phyloP scores from a whole-genome alignment of 2,113 vertebrate species.

The Sceloporus undulatus region DNA sequence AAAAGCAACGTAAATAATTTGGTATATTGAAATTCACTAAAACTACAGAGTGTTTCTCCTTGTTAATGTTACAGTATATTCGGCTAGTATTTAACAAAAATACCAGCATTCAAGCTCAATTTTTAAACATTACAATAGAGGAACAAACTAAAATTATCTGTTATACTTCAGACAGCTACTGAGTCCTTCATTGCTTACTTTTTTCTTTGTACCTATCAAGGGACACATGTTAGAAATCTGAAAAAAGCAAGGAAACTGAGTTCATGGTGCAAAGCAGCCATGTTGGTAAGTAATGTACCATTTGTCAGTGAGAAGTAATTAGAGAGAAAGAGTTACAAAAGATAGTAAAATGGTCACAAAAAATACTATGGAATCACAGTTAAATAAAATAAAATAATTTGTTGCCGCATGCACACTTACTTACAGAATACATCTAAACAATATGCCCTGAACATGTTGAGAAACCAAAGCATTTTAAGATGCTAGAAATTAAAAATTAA shows the following conservation, averaged over 20 bases:
- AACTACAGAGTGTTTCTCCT: background rate
- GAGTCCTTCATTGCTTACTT: constrained; percentile 6
- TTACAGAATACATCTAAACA: constrained; percentile 42
- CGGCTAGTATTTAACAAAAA: background rate
- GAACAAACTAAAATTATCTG: background rate
- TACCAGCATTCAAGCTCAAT: constrained; percentile 12
- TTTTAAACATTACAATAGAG: background rate
- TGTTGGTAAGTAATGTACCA: constrained; percentile 33
- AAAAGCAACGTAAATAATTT: background rate
- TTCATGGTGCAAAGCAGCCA: constrained; percentile 43
- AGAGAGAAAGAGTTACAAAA: constrained; percentile 52
- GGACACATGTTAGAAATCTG: constrained; percentile 15
- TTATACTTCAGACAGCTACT: no score
- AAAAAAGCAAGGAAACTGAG: constrained; percentile 34
- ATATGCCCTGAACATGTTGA: constrained; percentile 42
- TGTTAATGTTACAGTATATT: constrained; percentile 16
- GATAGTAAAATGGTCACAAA: constrained; percentile 42
- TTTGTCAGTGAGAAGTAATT: constrained; percentile 40
- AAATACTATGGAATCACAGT: constrained; percentile 38
- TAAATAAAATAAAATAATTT: constrained; percentile 39
- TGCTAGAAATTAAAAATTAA: constrained; percentile 49
- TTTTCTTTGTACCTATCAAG: constrained; percentile 29
- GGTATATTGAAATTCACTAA: background rate
- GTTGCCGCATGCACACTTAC: constrained; percentile 36
- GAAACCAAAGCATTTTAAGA: constrained; percentile 32